phyloP scores from a whole-genome alignment of 2,113 vertebrate species.

The Engystomops pustulosus region DNA sequence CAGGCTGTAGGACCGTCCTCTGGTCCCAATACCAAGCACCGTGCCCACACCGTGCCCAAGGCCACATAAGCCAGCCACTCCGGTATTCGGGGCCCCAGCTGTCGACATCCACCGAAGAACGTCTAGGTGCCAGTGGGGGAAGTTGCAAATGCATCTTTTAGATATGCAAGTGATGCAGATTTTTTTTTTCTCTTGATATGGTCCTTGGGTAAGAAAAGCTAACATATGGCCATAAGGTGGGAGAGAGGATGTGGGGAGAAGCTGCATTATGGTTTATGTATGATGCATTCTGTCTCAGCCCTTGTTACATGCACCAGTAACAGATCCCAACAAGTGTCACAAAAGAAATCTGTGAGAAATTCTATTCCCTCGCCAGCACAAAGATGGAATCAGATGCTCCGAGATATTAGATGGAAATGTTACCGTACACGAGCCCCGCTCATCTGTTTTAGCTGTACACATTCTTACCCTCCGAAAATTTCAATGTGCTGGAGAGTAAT shows the following conservation, averaged over 20 bases:
- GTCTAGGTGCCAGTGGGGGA: no score
- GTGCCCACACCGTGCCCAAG: no score
- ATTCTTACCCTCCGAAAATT: background rate
- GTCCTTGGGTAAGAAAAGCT: background rate
- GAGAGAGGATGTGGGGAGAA: background rate
- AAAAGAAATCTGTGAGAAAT: constrained; percentile 1
- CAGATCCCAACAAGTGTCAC: constrained; percentile 3
- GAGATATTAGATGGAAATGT: constrained; percentile 2
- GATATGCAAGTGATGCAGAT: background rate
- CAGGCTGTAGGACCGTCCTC: no score
- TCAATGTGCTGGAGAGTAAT: background rate
- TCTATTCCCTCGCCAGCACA: background rate
- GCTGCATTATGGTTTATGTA: background rate
- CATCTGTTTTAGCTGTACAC: background rate
- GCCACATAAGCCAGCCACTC: no score
- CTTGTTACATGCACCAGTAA: background rate
- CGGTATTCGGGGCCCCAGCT: no score
- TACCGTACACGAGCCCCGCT: background rate
- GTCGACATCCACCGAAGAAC: no score
- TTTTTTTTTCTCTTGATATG: background rate
- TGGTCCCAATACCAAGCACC: no score
- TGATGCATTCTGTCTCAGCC: background rate
- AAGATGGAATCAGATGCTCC: background rate
- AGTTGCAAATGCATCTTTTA: background rate
- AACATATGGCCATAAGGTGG: background rate